Base-by-base conservation (phyloP, 2,113 vertebrate species). In the Origma solitaria region DNA sequence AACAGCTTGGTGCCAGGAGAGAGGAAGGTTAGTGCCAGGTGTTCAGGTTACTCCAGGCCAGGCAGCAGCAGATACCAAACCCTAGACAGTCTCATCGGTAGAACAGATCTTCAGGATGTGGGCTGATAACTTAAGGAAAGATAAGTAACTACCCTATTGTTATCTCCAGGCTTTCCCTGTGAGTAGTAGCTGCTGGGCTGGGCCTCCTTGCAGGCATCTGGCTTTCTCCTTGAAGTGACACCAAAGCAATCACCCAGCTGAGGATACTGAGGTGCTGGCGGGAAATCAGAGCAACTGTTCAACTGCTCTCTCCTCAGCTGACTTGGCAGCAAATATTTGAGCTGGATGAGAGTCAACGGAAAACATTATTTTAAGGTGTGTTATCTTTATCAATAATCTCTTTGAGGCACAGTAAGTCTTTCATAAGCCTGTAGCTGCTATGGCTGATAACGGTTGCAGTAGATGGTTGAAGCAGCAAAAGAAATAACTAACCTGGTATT, bases 241-340 rank as follows among this genome's bases (percentile, higher is more conserved):
- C 33, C 1, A 5, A 44, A 79, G 38, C 56, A 85, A 72, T 53
- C 15, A 33, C 38, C 37, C 53, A 42, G 60, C 72, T 65, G 84
- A 61, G 68, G 42, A 69, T 65, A 53, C 0, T 0, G 13, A 89
- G 22, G 40, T 60, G 77, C 94, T 81, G 38, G 17, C 0, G 0
- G 33, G 56, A 61, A 77, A 87, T 37, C 72, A 49, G 54, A 89
- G 58, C 45, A 69, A 61, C 45, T 3, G 2, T 21, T 38, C 9
- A 8, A 31, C 49, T 35, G 31, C 37, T 83, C 72, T 33, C 91
- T 65, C 78, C 77, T 83, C 77, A 77, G 72, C 58, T 84, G 68
- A 73, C 73, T 78, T 71, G 65, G 88, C 82, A 92, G 66, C 85
- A 94, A 93, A 82, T 92, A 65, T 76, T 79, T 86, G 45, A 88